Conservation (phyloP, 23 tunicate species). For the Phallusia fumigata region DNA sequence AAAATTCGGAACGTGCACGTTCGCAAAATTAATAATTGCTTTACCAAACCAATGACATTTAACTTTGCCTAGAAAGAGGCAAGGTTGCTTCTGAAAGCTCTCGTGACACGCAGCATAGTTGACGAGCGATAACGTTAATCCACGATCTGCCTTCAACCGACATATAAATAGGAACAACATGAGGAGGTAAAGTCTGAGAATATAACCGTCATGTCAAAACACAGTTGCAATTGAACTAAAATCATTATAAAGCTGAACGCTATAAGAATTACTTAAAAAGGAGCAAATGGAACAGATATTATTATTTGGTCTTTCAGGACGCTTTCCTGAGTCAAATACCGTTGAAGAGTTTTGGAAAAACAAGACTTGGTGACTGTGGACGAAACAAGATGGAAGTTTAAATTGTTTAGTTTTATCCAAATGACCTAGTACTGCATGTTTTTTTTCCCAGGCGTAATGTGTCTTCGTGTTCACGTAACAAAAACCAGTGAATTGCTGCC, state of each 20-base stretch:
- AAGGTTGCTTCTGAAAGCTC: no score
- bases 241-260: neutral
- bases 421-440: no score
- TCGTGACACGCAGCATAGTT: no score
- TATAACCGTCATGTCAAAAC: neutral
- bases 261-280: no score
- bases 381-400: conserved; percentile 13
- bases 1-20: no score
- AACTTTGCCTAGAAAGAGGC: no score
- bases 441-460: no score
- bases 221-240: neutral
- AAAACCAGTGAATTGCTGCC: no score
- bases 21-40: no score
- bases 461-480: no score
- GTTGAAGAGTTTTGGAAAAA: conserved; percentile 37
- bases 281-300: neutral
- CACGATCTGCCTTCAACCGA: neutral
- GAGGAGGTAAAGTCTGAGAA: neutral
- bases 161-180: neutral
- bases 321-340: conserved; percentile 28
- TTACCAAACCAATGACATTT: no score
- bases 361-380: conserved; percentile 31
- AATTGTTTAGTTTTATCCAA: no score
- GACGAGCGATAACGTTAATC: neutral
- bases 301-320: conserved; percentile 19